Evolutionary conservation across 2,888 invertebrate genomes (phyloP).

Genomic region (Eurois occulta): DNA sequence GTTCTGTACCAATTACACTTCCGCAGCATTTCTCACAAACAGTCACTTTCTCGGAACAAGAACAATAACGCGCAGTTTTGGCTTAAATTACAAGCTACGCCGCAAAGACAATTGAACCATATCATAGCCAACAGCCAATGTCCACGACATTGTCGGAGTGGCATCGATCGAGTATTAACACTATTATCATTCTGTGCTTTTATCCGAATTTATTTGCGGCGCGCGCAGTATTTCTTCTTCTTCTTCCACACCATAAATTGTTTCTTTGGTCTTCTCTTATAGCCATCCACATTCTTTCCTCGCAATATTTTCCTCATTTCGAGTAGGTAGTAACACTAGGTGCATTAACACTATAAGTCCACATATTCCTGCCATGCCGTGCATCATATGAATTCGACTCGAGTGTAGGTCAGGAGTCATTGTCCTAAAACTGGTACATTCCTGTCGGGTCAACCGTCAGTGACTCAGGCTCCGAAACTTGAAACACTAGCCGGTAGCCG

Average conservation of each 20-base stretch:
- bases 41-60: constrained; percentile 47
- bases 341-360: constrained; percentile 28
- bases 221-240: background rate
- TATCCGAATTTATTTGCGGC: background rate
- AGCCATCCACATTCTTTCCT: background rate
- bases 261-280: background rate
- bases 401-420: constrained; percentile 75
- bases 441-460: constrained; percentile 66
- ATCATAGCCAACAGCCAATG: background rate
- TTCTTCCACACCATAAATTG: background rate
- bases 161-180: constrained; percentile 8
- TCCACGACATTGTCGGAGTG: background rate
- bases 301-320: background rate
- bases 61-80: constrained; percentile 41
- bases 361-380: constrained; percentile 27
- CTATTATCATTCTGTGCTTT: background rate
- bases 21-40: background rate
- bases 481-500: constrained; percentile 49
- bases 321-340: background rate
- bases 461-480: constrained; percentile 69
- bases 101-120: constrained; percentile 17
- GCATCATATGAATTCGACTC: constrained; percentile 53
- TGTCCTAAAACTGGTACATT: constrained; percentile 79
- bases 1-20: constrained; percentile 6
- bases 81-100: constrained; percentile 42